Evolutionary conservation across 35 echinoderm and acorn worm species (phyloP).

Genomic region (Apostichopus japonicus): DNA sequence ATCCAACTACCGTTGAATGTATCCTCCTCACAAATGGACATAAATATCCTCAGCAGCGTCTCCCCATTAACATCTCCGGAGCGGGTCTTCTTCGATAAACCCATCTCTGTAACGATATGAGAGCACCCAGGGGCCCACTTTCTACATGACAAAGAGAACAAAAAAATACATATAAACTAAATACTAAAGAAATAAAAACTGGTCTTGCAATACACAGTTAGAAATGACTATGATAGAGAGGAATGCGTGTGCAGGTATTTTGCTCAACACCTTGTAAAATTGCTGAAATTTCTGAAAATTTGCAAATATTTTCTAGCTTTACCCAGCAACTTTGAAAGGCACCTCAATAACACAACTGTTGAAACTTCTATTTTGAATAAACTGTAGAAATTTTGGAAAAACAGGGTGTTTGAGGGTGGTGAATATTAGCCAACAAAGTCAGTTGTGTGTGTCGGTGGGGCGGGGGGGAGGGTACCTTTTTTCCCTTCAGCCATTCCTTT

Average conservation of each 20-base stretch:
- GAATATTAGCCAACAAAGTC: too few species aligned
- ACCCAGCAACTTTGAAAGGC: too few species aligned
- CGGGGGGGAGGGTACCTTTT: too few species aligned
- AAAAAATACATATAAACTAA: not conserved
- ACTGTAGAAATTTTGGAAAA: too few species aligned
- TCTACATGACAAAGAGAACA: not conserved
- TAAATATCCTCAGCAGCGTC: slow-evolving; percentile 8
- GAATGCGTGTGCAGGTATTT: not conserved
- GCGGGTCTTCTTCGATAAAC: not conserved
- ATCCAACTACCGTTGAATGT: slow-evolving; percentile 55
- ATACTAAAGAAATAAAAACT: not conserved
- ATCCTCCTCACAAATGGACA: slow-evolving; percentile 14
- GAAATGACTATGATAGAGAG: not conserved
- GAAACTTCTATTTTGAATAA: too few species aligned
- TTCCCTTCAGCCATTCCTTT: too few species aligned
- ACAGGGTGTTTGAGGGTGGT: too few species aligned
- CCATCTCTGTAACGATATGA: slow-evolving; percentile 30
- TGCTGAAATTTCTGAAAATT: too few species aligned
- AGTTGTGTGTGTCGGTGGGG: too few species aligned
- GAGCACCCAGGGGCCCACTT: slow-evolving; percentile 38
- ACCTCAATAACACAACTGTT: too few species aligned
- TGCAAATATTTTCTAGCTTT: too few species aligned
- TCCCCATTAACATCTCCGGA: slow-evolving; percentile 37
- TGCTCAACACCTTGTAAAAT: not conserved
- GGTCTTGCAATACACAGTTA: not conserved